Percentiles rank a stretch among this genome's conserved stretches.
Evolutionary conservation across 1,140 invertebrate species (phyloP).

Genomic region (Lutraria rhynchaena): DNA sequence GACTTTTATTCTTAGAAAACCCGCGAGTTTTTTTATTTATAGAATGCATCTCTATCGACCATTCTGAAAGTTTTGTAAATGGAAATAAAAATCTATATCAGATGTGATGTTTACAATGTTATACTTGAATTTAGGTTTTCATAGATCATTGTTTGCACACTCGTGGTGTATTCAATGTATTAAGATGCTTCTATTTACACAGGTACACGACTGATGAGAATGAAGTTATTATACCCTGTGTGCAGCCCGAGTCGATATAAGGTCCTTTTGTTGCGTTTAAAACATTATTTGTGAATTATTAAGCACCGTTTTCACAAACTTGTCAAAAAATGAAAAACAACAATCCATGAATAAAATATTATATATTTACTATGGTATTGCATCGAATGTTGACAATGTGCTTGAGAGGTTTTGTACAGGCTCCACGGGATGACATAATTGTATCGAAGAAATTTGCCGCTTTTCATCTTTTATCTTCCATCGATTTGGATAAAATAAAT

Average conservation of each 20-base stretch:
- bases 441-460: conserved; percentile 29
- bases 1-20: neutral
- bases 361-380: conserved; percentile 10
- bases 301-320: neutral
- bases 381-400: neutral
- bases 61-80: conserved; percentile 3
- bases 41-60: conserved; percentile 6
- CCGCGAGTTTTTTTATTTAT: neutral
- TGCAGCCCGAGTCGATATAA: neutral
- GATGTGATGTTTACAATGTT: conserved; percentile 42
- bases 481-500: conserved; percentile 45
- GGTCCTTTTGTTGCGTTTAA: conserved; percentile 7
- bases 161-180: conserved; percentile 28
- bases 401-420: conserved; percentile 5
- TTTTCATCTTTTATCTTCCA: conserved; percentile 43
- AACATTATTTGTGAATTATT: conserved; percentile 28
- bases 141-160: conserved; percentile 32
- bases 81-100: conserved; percentile 50
- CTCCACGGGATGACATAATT: conserved; percentile 20
- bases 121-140: conserved; percentile 5
- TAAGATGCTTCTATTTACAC: conserved; percentile 31
- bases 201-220: conserved; percentile 24
- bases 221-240: conserved; percentile 3
- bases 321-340: neutral
- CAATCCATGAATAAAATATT: neutral